Conservation (phyloP, 2,797 vertebrate genomes). For the Peromyscus attwateri region DNA sequence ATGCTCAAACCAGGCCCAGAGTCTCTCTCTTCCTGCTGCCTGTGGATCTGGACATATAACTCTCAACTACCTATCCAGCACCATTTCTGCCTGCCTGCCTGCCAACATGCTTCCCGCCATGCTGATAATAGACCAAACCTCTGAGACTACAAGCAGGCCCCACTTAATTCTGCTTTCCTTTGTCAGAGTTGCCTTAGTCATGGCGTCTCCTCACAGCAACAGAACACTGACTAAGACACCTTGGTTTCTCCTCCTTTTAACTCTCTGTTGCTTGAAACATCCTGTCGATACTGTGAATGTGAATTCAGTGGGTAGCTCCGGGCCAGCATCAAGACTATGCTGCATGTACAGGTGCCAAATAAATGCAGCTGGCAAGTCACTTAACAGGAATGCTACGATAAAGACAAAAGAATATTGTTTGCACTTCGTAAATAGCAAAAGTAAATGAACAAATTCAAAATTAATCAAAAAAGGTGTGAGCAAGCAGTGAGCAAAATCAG, state of each 20-base stretch:
- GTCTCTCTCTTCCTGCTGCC: neutral
- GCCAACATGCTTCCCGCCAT: neutral
- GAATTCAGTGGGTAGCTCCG: neutral
- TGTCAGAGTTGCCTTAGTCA: neutral
- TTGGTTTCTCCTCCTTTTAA: neutral
- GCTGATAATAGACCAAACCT: neutral
- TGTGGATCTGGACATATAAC: neutral
- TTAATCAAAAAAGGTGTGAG: neutral
- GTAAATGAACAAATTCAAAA: conserved; percentile 3
- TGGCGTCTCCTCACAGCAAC: neutral
- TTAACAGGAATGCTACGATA: neutral
- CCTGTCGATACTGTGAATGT: neutral
- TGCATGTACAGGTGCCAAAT: neutral
- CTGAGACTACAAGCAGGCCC: neutral
- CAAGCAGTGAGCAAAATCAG: neutral
- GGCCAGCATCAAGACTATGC: neutral
- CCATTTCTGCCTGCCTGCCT: neutral
- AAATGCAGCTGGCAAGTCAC: neutral
- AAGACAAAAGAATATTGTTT: neutral
- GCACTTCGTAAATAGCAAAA: neutral
- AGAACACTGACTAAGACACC: neutral
- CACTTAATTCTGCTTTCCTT: neutral
- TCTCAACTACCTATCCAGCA: neutral
- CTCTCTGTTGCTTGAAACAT: neutral
- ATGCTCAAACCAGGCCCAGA: neutral